Evolutionary conservation across 2,797 vertebrate species (phyloP).

Genomic region (Pangasius krempfi): DNA sequence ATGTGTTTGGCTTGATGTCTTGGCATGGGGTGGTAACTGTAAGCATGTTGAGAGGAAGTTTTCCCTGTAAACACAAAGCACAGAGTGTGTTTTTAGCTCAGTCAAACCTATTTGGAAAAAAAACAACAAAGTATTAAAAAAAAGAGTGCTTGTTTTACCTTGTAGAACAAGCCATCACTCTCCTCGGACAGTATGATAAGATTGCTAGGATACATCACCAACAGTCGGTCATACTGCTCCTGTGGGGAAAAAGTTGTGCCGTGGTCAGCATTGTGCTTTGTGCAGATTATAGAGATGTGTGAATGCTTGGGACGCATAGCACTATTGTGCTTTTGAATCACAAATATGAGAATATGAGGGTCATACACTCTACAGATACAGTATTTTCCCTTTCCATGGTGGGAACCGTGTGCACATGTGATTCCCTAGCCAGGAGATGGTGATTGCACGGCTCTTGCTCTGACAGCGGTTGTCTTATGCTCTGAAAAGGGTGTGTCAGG

Average conservation of each 20-base stretch:
- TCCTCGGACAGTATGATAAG: conserved; percentile 93
- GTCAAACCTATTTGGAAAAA: not conserved
- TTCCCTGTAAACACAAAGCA: conserved; percentile 79
- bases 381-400: not conserved
- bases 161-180: conserved; percentile 82
- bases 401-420: not conserved
- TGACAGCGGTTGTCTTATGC: conserved; percentile 63
- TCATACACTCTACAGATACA: not conserved
- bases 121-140: not conserved
- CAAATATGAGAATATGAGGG: not conserved
- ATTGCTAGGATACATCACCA: conserved; percentile 89
- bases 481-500: conserved; percentile 70
- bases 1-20: conserved; percentile 86
- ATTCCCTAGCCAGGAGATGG: conserved; percentile 1
- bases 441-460: conserved; percentile 58
- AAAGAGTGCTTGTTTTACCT: conserved; percentile 74
- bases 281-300: not conserved
- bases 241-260: conserved; percentile 57
- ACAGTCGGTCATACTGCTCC: conserved; percentile 87
- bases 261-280: not conserved
- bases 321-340: not conserved
- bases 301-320: not conserved
- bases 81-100: conserved; percentile 1
- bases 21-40: conserved; percentile 88
- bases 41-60: conserved; percentile 91